Evolutionary conservation across 2,113 vertebrate genomes (phyloP).

Genomic region (Dipodomys ordii): DNA sequence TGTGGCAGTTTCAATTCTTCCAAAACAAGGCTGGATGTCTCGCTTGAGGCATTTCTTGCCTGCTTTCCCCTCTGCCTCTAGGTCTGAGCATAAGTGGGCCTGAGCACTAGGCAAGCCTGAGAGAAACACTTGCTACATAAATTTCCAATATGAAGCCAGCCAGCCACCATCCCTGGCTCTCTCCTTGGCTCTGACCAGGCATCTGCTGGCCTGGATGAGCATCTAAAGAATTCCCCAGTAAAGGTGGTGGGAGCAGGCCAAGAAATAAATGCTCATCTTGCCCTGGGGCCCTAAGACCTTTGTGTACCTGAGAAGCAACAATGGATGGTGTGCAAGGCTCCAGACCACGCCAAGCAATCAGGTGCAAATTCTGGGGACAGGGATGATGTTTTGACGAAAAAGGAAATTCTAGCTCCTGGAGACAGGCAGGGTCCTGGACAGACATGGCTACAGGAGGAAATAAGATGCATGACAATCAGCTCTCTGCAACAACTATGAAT

Average conservation of each 20-base stretch:
- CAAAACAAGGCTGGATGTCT: background rate
- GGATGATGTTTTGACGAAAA: conserved; percentile 37
- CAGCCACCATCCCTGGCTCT: background rate
- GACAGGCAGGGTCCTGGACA: conserved; percentile 4
- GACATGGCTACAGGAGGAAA: conserved; percentile 42
- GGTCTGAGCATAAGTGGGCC: background rate
- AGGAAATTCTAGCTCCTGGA: conserved; percentile 39
- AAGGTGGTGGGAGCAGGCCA: too few species aligned
- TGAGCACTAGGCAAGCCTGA: background rate
- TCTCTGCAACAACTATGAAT: background rate
- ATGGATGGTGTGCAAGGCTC: background rate
- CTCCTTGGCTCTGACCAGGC: background rate
- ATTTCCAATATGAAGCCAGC: background rate
- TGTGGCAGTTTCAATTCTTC: background rate
- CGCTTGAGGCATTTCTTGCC: background rate
- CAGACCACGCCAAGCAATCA: conserved; percentile 13
- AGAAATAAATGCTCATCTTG: background rate
- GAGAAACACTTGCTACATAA: background rate
- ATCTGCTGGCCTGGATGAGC: background rate
- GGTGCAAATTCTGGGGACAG: conserved; percentile 17
- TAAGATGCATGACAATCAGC: background rate
- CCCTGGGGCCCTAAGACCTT: background rate
- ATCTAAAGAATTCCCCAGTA: background rate
- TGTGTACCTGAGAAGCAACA: conserved; percentile 63
- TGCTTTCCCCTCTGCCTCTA: background rate